phyloP scores from a whole-genome alignment of 2,797 vertebrate species.

The Aphelocoma californica region DNA sequence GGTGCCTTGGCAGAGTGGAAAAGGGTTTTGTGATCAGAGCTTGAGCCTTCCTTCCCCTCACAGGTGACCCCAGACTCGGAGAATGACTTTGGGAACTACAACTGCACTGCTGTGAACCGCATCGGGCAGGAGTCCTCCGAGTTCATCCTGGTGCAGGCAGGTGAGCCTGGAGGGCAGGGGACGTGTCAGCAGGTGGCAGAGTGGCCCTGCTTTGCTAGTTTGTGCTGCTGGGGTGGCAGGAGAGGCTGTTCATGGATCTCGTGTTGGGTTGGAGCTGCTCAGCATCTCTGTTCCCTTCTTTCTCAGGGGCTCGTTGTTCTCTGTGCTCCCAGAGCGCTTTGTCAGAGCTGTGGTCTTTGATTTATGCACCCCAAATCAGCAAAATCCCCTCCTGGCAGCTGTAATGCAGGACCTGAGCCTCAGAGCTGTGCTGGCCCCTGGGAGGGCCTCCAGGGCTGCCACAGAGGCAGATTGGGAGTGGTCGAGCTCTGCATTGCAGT shows the following conservation, averaged over 20 bases:
- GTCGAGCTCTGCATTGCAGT: accelerated
- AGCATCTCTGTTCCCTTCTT: not conserved
- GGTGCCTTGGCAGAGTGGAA: not conserved
- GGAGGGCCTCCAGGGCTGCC: not conserved
- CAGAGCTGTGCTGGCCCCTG: not conserved
- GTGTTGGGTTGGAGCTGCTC: not conserved
- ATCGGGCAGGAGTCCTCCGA: slow-evolving; percentile 95
- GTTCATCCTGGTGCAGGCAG: slow-evolving; percentile 97
- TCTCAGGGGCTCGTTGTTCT: not conserved
- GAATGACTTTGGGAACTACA: slow-evolving; percentile 98
- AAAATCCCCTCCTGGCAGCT: too few species aligned
- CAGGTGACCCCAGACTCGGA: slow-evolving; percentile 95
- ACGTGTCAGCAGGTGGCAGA: not conserved
- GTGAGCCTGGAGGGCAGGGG: slow-evolving; percentile 72
- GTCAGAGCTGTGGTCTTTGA: not conserved
- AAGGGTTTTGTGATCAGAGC: not conserved
- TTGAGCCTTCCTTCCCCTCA: not conserved
- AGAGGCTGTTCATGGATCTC: accelerated
- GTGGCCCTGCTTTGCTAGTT: accelerated
- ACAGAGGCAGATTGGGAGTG: not conserved
- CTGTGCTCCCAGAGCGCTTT: accelerated
- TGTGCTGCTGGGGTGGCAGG: not conserved
- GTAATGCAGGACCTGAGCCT: accelerated
- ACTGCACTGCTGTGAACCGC: slow-evolving; percentile 94
- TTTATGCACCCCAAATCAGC: not conserved